A percentile compares a stretch with the other conserved stretches of the same genome.
phyloP scores from a whole-genome alignment of 2,113 vertebrate genomes.

The Archocentrus centrarchus region DNA sequence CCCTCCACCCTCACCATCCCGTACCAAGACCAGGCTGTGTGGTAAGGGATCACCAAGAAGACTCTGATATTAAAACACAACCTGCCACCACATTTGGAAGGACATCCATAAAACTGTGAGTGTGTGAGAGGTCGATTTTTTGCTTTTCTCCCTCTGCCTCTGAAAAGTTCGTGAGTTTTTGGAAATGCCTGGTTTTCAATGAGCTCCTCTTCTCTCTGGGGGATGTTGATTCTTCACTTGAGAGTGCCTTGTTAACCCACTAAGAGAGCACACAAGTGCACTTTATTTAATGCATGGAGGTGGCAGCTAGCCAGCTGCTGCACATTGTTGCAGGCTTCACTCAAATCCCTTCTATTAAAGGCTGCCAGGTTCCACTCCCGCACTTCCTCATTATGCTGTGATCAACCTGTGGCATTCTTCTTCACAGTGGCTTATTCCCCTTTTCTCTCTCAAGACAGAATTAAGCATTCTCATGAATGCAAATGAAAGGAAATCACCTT shows the following conservation, averaged over 20 bases:
- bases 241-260: constrained; percentile 69
- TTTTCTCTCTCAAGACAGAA: constrained; percentile 2
- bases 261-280: constrained; percentile 64
- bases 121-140: background rate
- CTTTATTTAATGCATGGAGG: constrained; percentile 75
- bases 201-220: constrained; percentile 56
- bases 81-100: background rate
- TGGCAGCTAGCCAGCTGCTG: constrained; percentile 62
- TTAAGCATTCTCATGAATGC: constrained; percentile 18
- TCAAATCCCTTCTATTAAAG: constrained; percentile 53
- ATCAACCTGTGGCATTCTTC: constrained; percentile 48
- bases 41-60: rapidly evolving
- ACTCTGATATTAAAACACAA: background rate
- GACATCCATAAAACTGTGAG: background rate
- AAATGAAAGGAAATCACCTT: constrained; percentile 30
- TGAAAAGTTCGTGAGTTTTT: constrained; percentile 50
- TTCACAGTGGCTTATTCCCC: background rate
- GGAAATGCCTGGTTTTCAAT: constrained; percentile 46
- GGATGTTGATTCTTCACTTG: constrained; percentile 43
- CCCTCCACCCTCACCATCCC: background rate
- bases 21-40: background rate
- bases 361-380: constrained; percentile 39
- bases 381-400: constrained; percentile 43
- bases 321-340: constrained; percentile 55
- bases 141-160: background rate